Evolutionary conservation across 2,888 invertebrate species (phyloP).

Genomic region (Ochropleura plecta): DNA sequence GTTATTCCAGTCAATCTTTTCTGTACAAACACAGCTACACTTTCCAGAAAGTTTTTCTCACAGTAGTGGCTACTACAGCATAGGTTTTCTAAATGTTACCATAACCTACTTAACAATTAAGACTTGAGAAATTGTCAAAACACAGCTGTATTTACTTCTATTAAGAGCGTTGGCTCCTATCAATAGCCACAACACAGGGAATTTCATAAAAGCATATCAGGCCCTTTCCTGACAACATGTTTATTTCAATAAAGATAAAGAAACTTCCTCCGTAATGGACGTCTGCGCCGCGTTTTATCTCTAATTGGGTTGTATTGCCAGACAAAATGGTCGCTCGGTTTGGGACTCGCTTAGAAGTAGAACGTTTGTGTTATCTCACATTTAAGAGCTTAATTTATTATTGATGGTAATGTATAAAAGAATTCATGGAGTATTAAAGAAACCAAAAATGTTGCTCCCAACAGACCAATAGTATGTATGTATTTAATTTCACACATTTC

Average conservation of each 20-base stretch:
- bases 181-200: conserved; percentile 47
- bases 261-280: conserved; percentile 69
- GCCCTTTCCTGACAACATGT: conserved; percentile 66
- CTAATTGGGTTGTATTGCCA: conserved; percentile 71
- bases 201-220: conserved; percentile 54
- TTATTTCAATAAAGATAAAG: conserved; percentile 74
- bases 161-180: conserved; percentile 35
- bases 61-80: neutral
- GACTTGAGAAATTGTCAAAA: conserved; percentile 8
- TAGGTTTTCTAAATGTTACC: conserved; percentile 2
- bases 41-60: neutral
- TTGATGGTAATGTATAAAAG: conserved; percentile 33
- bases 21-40: neutral
- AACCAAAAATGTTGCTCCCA: neutral
- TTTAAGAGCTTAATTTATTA: conserved; percentile 52
- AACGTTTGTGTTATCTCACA: conserved; percentile 59
- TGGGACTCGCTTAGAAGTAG: conserved; percentile 51
- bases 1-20: conserved; percentile 7
- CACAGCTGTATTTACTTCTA: conserved; percentile 35
- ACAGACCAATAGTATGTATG: neutral
- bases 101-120: conserved; percentile 16
- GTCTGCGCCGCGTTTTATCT: conserved; percentile 70
- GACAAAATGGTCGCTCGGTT: conserved; percentile 64
- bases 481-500: conserved; percentile 7
- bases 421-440: conserved; percentile 3